Evolutionary conservation across 2,888 invertebrate species (phyloP), one percentile per base, ranked within the genome.

Genomic region (Drosophila gaucha): DNA sequence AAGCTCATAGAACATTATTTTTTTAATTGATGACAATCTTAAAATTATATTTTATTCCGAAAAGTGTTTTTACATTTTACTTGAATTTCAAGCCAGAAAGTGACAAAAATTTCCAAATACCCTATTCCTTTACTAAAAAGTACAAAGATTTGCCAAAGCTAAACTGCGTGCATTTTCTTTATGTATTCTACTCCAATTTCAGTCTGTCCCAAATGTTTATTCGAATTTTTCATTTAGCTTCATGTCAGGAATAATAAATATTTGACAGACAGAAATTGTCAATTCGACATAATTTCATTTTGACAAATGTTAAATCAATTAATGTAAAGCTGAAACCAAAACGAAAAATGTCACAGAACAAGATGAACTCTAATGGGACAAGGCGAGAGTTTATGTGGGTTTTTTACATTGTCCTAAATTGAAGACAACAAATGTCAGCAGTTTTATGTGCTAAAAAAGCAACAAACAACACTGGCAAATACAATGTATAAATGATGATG

Each of bases 401-500:
- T n/a, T 16, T 24, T 52, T 60, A 47, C 52, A 63, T 55, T 59
- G 67, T 57, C 63, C 74, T 52, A 78, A 86, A 80, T 86, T 84
- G 65, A 67, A 74, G 84, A 84, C 80, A 72, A 84, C 83, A 84
- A 84, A 86, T 78, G 86, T 84, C 80, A 84, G 83, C 84, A 83
- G 70, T 78, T 86, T 84, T 72, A 71, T 84, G 73, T 67, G 52
- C 59, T 75, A 75, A 67, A 74, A 78, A 72, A 47, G 43, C 49
- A 38, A 68, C 62, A 38, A 52, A 64, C 59, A 67, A 36, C 78
- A 52, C 68, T 72, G 80, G 76, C 83, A 82, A 79, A 79, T 82
- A 85, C 86, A 82, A 82, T 82, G 86, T 83, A 79, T 82, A 82
- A 82, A 82, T 82, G 86, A 82, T 86, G 80, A 82, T 86, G 82